phyloP scores from a whole-genome alignment of 2,888 invertebrate genomes.

The Leptinotarsa tumamoca region DNA sequence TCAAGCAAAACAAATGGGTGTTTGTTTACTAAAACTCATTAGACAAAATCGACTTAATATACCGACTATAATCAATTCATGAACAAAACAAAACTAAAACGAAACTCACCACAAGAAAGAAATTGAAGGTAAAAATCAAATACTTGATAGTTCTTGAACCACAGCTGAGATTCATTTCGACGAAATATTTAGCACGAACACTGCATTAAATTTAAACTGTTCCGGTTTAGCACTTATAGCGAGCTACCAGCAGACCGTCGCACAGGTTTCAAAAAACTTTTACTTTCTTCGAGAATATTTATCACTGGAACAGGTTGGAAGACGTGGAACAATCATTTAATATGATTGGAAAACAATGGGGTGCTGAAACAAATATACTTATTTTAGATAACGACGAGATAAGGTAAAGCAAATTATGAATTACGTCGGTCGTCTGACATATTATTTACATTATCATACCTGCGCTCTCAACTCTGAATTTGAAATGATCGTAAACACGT shows the following conservation, averaged over 20 bases:
- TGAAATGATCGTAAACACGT: conserved; percentile 30
- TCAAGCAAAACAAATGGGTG: no score
- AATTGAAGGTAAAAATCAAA: conserved; percentile 86
- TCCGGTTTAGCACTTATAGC: conserved; percentile 26
- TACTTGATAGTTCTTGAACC: conserved; percentile 79
- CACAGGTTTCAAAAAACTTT: conserved; percentile 22
- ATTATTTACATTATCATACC: conserved; percentile 25
- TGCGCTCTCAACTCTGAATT: conserved; percentile 42
- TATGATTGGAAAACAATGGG: conserved; percentile 1
- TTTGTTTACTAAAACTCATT: no score
- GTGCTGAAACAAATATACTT: conserved; percentile 4
- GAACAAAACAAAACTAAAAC: not conserved
- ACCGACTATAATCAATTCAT: not conserved
- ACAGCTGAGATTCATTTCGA: conserved; percentile 59
- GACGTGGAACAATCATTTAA: not conserved
- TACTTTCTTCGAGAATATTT: conserved; percentile 31
- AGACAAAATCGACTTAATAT: no score
- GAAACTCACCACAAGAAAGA: conserved; percentile 85
- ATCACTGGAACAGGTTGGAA: conserved; percentile 8
- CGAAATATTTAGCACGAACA: not conserved
- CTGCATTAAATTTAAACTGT: conserved; percentile 7
- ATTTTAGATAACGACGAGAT: conserved; percentile 19
- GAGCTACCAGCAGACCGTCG: conserved; percentile 6
- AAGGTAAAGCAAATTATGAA: conserved; percentile 13
- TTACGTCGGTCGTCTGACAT: conserved; percentile 3